Evolutionary conservation across 1,140 invertebrate genomes (phyloP), one percentile per base, ranked within the genome.

Genomic region (Tetragonula clypearis): DNA sequence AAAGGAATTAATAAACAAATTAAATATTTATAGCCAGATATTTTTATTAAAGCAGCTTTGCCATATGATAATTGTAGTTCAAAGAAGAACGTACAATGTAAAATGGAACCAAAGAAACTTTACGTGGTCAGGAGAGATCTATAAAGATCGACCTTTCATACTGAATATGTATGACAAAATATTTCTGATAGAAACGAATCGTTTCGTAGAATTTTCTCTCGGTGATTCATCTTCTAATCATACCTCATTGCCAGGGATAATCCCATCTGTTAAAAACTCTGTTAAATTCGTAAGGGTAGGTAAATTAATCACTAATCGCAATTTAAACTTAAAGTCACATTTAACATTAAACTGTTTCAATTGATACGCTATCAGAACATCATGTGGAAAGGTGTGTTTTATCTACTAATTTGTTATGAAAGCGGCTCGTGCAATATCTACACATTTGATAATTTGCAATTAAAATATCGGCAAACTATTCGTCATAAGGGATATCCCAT

Each of bases 391-490:
- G 41, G 66, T 2, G 82, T 71, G 19, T 55, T 84, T 23, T 93
- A 92, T 69, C 35, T 93, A 6, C 58, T 92, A n/a, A 41, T 92
- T 17, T 93, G 92, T 62, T 82, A 90, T 66, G 75, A 86, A 35
- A 53, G 26, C 5, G 30, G 41, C 23, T 26, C 73, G 12, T 93
- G 92, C 65, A 84, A 1, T n/a, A 30, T 92, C 17, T 88, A 92
- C 35, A 90, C 90, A 26, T 69, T 66, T 0, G 65, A 78, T 6
- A 75, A 85, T 72, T 60, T 68, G 0, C 41, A 69, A 11, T 72
- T 93, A 41, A 74, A 53, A 65, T 75, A 85, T 30, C 72, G 83
- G 19, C 92, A 93, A 9, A 90, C 66, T 3, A 90, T 91, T 41
- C 35, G 55, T 23, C 62, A 88, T 41, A 74, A 56, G 14, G 84